Percentiles rank a stretch among this genome's conserved stretches.
phyloP scores from a whole-genome alignment of 2,113 vertebrate genomes.

The Bettongia penicillata region DNA sequence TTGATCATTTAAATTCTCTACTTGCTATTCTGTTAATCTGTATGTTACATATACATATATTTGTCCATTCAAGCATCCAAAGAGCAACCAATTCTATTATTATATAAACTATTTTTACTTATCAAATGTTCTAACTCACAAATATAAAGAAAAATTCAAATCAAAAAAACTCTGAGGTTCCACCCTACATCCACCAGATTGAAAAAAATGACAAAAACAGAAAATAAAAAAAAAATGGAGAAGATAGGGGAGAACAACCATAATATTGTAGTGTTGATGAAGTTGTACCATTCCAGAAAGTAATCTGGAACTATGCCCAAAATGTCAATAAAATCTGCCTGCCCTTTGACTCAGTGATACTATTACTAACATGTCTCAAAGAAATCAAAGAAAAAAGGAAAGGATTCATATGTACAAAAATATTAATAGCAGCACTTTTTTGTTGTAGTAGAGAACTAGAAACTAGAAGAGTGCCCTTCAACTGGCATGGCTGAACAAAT shows the following conservation, averaged over 20 bases:
- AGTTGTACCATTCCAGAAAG: not conserved
- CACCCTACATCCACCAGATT: not conserved
- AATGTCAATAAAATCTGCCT: not conserved
- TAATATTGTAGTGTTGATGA: not conserved
- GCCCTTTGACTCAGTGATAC: not conserved
- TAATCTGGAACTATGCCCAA: not conserved
- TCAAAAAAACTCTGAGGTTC: not conserved
- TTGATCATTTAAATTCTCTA: too few species aligned
- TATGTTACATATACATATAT: too few species aligned
- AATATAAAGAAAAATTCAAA: not conserved
- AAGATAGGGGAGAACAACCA: not conserved
- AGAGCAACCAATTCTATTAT: too few species aligned
- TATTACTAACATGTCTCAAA: not conserved
- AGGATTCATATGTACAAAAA: not conserved
- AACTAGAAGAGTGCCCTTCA: not conserved
- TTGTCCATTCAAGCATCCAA: too few species aligned
- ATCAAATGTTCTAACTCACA: not conserved
- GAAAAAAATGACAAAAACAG: not conserved
- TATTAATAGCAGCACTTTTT: not conserved
- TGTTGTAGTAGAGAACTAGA: not conserved
- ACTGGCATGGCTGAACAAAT: not conserved
- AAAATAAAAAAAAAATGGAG: not conserved
- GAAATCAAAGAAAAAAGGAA: not conserved
- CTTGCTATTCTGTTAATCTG: too few species aligned
- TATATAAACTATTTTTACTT: too few species aligned